These are phyloP conservation scores for Chondrilla cf. caribensis DNA, from an alignment of 37 sponge, comb jelly and placozoan genomes.

Conservation along the genomic window DNA sequence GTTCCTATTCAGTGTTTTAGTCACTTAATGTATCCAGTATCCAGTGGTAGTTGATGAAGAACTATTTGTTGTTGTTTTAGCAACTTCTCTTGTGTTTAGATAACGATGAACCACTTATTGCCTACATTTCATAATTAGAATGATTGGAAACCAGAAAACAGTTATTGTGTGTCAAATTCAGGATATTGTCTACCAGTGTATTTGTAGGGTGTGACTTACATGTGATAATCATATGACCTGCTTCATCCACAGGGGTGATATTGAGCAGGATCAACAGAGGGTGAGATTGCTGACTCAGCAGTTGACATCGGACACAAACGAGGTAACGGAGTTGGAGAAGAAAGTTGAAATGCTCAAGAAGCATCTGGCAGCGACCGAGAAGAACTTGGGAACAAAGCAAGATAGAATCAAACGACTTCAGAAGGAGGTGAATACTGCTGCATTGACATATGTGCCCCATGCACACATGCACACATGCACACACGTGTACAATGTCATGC, in stretches of 20 bases:
- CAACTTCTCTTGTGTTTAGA: no score
- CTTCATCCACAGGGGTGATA: background rate
- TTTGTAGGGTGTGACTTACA: no score
- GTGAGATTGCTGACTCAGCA: conserved; percentile 12
- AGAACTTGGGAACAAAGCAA: background rate
- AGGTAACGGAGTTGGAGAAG: conserved; percentile 7
- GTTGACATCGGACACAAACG: background rate
- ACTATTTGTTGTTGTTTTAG: no score
- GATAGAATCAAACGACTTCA: conserved; percentile 10
- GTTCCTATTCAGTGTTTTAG: no score
- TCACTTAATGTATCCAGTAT: no score
- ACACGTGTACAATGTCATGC: background rate
- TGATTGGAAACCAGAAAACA: no score
- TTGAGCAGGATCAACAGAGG: conserved; percentile 17
- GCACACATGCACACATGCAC: background rate
- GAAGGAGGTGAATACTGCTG: conserved; percentile 3
- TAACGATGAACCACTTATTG: no score
- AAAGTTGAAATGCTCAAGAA: background rate
- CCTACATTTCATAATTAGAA: no score
- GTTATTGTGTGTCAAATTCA: no score
- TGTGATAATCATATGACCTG: no score
- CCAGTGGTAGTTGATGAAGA: no score
- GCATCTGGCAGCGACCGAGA: background rate
- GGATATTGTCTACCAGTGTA: no score
- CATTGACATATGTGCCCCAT: background rate